Evolutionary conservation across 1,140 invertebrate species (phyloP), one percentile per base, ranked within the genome.

Genomic region (Olivierus martensii): DNA sequence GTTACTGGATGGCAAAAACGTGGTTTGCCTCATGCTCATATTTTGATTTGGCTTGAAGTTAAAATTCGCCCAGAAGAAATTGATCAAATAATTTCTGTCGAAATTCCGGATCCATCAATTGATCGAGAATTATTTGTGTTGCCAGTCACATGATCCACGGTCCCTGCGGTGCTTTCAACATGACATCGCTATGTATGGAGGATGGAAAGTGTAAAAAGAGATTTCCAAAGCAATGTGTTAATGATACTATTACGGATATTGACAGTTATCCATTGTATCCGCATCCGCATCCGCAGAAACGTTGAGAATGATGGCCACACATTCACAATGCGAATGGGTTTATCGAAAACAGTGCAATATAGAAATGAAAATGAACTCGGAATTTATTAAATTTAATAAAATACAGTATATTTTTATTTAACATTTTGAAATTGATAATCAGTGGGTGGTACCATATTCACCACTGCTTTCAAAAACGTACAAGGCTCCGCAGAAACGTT

Each of bases 51-150:
- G 34, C 17, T 59, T 2, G 21, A 38, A 42, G 7, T 45, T 10
- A 56, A 63, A 55, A 52, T 55, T 38, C 37, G 39, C 4, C 3
- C 60, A 4, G 61, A 63, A 38, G 56, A 61, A 0, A 72, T 74
- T 50, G 73, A 77, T 64, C 51, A 66, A 28, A 59, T 74, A 10
- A 72, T 77, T 55, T 72, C 54, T 41, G 74, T 72, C 4, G 73
- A 77, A 69, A 70, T 79, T 52, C 73, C 76, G 35, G 66, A 76
- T 69, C 46, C 45, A 36, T 42, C 59, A 39, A 62, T 17, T 45
- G 68, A 77, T 64, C 66, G 62, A 55, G 19, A 51, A 46, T 55
- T 75, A 22, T 59, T 65, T 48, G 41, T 46, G 65, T 74, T 15
- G 68, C 45, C 6, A 68, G 35, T 18, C 52, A 67, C 55, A 76